Conservation (phyloP, 2,797 vertebrate genomes). For the Naso thynnoides region DNA sequence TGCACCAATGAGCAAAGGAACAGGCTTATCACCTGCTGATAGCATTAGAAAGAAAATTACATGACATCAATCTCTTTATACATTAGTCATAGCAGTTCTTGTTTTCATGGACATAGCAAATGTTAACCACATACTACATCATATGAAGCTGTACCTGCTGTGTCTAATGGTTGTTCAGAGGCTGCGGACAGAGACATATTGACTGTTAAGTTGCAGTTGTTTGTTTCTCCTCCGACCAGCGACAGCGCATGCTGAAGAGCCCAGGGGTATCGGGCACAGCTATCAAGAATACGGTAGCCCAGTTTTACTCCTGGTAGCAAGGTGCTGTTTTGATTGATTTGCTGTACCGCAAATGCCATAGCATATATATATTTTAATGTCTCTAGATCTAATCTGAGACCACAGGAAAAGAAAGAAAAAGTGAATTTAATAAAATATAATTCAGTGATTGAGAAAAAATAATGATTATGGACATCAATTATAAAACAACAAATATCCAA, state of each 20-base stretch:
- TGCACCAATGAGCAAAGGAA: constrained; percentile 77
- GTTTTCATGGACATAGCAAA: not conserved
- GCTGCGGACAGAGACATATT: not conserved
- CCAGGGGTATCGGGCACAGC: constrained; percentile 63
- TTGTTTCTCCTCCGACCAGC: constrained; percentile 52
- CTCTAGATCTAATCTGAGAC: constrained; percentile 78
- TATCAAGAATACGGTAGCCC: constrained; percentile 67
- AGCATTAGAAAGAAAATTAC: not conserved
- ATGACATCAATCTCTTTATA: not conserved
- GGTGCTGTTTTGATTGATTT: constrained; percentile 69
- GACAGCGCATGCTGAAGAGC: constrained; percentile 58
- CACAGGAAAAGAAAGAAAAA: constrained; percentile 24
- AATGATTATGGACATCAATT: not conserved
- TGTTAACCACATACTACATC: not conserved
- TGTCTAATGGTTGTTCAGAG: not conserved
- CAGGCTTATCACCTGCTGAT: constrained; percentile 40
- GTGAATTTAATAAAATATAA: not conserved
- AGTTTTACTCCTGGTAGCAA: constrained; percentile 71
- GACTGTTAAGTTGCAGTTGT: constrained; percentile 46
- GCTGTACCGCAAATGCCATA: constrained; percentile 79
- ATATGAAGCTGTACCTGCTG: constrained; percentile 21
- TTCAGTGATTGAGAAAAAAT: not conserved
- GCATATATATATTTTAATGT: constrained; percentile 71
- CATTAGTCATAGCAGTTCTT: not conserved
- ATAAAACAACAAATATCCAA: not conserved